These are phyloP conservation scores for Cephus runcator DNA, from an alignment of 2,888 invertebrate species.

Conservation along the genomic window DNA sequence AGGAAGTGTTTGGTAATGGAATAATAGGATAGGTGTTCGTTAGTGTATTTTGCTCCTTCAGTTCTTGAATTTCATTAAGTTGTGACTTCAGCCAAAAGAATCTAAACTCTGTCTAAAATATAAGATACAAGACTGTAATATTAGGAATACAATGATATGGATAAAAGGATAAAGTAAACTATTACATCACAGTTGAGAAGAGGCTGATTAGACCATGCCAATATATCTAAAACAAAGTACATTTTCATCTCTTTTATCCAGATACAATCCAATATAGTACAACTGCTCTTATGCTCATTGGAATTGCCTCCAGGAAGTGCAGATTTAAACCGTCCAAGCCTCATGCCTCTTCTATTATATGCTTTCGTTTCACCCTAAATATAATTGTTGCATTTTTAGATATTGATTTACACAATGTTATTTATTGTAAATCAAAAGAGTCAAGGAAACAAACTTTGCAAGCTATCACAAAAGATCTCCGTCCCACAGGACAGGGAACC, in stretches of 20 bases:
- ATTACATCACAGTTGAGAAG: slow-evolving; percentile 81
- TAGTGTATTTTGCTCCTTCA: slow-evolving; percentile 55
- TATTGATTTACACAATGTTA: slow-evolving; percentile 14
- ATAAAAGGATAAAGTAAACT: neutral
- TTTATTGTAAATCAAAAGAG: slow-evolving; percentile 6
- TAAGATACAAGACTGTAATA: slow-evolving; percentile 16
- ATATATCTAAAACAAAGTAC: slow-evolving; percentile 84
- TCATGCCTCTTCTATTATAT: slow-evolving; percentile 74
- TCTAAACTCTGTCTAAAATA: slow-evolving; percentile 81
- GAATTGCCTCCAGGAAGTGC: slow-evolving; percentile 78
- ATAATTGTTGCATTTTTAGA: neutral
- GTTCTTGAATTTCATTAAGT: slow-evolving; percentile 72
- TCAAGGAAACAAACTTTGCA: slow-evolving; percentile 66
- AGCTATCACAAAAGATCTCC: slow-evolving; percentile 84
- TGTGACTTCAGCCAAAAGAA: slow-evolving; percentile 85
- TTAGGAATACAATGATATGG: neutral
- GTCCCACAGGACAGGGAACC: slow-evolving; percentile 86
- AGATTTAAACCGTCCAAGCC: slow-evolving; percentile 64
- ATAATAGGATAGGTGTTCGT: slow-evolving; percentile 67
- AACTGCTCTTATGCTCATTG: slow-evolving; percentile 60
- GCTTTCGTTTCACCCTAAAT: slow-evolving; percentile 77
- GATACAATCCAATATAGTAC: slow-evolving; percentile 87
- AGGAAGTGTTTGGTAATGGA: slow-evolving; percentile 67
- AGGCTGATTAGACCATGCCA: slow-evolving; percentile 82
- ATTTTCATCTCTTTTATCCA: slow-evolving; percentile 71